Evolutionary conservation across 1,140 invertebrate genomes (phyloP).

Genomic region (Pristionchus pacificus): DNA sequence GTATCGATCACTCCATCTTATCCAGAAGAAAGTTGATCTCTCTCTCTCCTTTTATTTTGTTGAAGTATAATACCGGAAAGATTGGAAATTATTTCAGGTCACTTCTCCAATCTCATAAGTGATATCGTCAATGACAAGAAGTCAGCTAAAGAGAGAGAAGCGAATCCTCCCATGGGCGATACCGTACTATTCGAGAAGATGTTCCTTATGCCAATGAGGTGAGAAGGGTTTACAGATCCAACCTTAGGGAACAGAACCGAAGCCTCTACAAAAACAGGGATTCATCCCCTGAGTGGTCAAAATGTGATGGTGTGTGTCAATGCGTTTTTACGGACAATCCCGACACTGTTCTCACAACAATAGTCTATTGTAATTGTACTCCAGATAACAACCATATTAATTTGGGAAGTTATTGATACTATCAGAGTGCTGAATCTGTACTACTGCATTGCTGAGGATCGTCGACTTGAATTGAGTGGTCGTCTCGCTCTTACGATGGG

Average conservation of each 20-base stretch:
- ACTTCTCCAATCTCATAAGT: neutral
- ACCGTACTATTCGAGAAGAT: slow-evolving; percentile 1
- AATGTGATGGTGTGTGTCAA: too few relatives aligned
- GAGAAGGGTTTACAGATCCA: too few relatives aligned
- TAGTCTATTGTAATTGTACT: neutral
- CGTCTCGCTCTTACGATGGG: neutral
- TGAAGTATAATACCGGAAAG: too few relatives aligned
- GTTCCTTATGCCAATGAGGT: slow-evolving; percentile 9
- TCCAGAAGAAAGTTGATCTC: too few relatives aligned
- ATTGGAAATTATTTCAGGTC: slow-evolving; percentile 8
- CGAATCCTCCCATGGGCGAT: neutral
- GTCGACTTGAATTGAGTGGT: slow-evolving; percentile 2
- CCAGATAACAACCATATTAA: neutral
- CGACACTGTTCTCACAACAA: too few relatives aligned
- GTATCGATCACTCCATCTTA: too few relatives aligned
- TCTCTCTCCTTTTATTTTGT: too few relatives aligned
- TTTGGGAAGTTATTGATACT: neutral
- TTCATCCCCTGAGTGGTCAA: too few relatives aligned
- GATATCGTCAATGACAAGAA: neutral
- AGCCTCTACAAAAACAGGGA: too few relatives aligned
- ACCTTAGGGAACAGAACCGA: too few relatives aligned
- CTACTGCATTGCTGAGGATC: slow-evolving; percentile 14
- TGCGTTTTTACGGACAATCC: too few relatives aligned
- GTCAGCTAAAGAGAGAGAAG: neutral
- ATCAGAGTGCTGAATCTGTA: slow-evolving; percentile 12